Evolutionary conservation across 2,113 vertebrate species (phyloP), one percentile per base, ranked within the genome.

Genomic region (Cyprichromis sp.): DNA sequence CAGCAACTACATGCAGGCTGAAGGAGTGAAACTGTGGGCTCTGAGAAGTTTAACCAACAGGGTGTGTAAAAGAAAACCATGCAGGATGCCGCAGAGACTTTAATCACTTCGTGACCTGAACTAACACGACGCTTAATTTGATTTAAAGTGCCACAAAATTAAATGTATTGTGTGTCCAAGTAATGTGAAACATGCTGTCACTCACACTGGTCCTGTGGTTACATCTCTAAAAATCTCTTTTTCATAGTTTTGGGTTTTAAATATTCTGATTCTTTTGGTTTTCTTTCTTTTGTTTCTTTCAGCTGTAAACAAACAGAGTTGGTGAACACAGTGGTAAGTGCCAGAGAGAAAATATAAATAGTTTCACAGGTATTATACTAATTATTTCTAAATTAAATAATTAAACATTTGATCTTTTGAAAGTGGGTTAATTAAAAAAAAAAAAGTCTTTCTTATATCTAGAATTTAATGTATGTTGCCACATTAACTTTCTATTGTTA

Each of bases 31-130:
- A 52, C 17, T 34, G 16, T 78, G 7, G 29, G 17, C 26, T 31
- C 17, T 9, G 16, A 52, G 1, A 34, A 5, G 29, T 78, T 78
- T n/a, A 66, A 78, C 26, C 7, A 0, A 50, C 17, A 50, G 26
- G 26, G 8, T 2, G 7, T 0, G 16, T 9, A 31, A 52, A 78
- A 5, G 73, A 19, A 31, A 31, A 78, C 6, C 71, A 50, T 0
- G 9, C 0, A 0, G 5, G 40, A 6, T 29, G 21, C 21, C 24
- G 3, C 5, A 12, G 24, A 76, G 71, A 11, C 24, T 8, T 78
- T 63, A 66, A 38, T 8, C 16, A 78, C 71, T 50, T 50, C 0
- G 1, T 50, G 71, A 50, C 9, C 42, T 50, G 71, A 76, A 10
- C 24, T 29, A 17, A 73, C 8, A 16, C 5, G 0, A 17, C 1